Evolutionary conservation across 2,888 invertebrate genomes (phyloP).

Genomic region (Hoplodrina blanda): DNA sequence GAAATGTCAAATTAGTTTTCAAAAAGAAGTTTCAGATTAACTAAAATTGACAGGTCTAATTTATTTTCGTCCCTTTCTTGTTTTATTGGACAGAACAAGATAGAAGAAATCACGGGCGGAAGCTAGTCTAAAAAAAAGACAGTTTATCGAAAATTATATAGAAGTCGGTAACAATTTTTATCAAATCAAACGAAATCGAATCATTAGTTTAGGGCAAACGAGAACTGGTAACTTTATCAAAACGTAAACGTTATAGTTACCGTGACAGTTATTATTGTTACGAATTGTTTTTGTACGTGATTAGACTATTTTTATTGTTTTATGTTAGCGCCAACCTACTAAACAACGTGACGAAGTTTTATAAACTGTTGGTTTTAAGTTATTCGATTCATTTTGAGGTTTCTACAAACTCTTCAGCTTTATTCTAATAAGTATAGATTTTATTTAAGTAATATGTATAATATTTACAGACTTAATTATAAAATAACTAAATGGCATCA

Average conservation of each 20-base stretch:
- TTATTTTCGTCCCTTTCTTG: too few species aligned
- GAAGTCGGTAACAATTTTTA: not conserved
- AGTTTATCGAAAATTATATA: not conserved
- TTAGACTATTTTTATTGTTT: slow-evolving; percentile 5
- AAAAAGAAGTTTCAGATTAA: too few species aligned
- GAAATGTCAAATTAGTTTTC: too few species aligned
- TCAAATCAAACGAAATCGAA: slow-evolving; percentile 41
- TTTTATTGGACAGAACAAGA: too few species aligned
- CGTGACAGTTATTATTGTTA: slow-evolving; percentile 28
- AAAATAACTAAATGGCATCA: too few species aligned
- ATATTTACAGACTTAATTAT: too few species aligned
- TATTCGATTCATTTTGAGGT: not conserved
- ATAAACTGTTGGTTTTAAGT: not conserved
- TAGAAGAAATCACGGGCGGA: too few species aligned
- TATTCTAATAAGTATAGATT: too few species aligned
- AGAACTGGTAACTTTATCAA: slow-evolving; percentile 17
- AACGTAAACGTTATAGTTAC: slow-evolving; percentile 29
- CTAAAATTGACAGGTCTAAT: too few species aligned
- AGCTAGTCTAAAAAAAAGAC: not conserved
- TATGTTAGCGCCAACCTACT: not conserved
- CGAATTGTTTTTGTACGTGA: slow-evolving; percentile 39
- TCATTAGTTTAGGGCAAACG: slow-evolving; percentile 32
- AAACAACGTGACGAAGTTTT: not conserved
- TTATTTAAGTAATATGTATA: too few species aligned
- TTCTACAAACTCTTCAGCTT: too few species aligned